Evolutionary conservation across 92 coral and sea anemone species (phyloP).

Genomic region (Phymanthus crucifer): DNA sequence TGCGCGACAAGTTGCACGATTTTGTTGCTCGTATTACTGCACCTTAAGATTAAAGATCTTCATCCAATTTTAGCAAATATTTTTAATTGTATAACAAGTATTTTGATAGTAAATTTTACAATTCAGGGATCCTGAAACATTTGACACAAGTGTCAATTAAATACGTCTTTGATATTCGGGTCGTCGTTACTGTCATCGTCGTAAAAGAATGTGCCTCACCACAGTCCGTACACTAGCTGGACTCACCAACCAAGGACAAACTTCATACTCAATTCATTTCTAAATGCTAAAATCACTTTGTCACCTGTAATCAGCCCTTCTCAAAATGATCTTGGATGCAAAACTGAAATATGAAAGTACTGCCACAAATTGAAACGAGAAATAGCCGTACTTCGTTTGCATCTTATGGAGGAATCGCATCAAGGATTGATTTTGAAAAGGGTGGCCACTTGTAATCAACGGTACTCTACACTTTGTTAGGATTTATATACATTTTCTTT

Average conservation of each 20-base stretch:
- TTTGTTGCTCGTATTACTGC: too few species aligned
- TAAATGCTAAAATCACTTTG: not conserved
- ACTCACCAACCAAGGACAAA: conserved; percentile 1
- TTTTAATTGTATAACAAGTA: conserved; percentile 18
- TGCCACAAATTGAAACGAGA: too few species aligned
- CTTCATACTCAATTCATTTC: not conserved
- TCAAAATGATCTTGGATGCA: too few species aligned
- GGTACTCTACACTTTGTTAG: not conserved
- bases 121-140: conserved; percentile 5
- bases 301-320: too few species aligned
- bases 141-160: conserved; percentile 10
- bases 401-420: too few species aligned
- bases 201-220: not conserved
- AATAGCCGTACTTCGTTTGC: too few species aligned
- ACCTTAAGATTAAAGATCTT: not conserved
- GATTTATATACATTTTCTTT: conserved; percentile 22
- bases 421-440: too few species aligned
- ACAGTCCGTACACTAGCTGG: not conserved
- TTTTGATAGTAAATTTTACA: conserved; percentile 18
- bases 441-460: not conserved
- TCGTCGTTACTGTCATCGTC: not conserved
- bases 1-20: too few species aligned
- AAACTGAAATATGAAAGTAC: too few species aligned
- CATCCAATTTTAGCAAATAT: conserved; percentile 18
- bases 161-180: not conserved